A percentile compares a stretch with the other conserved stretches of the same genome.
phyloP scores from a whole-genome alignment of 2,888 invertebrate genomes.

The Amphipyra tragopoginis region DNA sequence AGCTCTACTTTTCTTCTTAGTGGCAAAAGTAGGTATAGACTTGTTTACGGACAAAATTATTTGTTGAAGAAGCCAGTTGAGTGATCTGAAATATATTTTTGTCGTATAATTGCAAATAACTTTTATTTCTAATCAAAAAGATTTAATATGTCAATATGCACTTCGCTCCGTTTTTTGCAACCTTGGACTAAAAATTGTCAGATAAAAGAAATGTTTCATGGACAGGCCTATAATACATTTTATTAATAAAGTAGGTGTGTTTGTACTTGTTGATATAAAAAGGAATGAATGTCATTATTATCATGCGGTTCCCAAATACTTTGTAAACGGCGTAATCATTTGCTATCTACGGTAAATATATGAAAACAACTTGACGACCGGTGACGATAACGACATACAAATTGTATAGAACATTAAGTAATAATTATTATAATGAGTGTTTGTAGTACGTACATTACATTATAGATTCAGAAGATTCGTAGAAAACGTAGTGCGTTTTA shows the following conservation, averaged over 20 bases:
- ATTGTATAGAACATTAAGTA: conserved; percentile 9
- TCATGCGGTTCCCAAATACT: conserved; percentile 24
- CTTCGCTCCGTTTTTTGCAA: not conserved
- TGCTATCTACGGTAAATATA: conserved; percentile 36
- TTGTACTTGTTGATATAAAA: conserved; percentile 6
- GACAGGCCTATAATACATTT: conserved; percentile 14
- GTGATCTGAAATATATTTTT: too few species aligned
- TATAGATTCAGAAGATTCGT: too few species aligned
- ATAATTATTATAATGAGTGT: not conserved
- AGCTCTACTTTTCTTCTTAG: too few species aligned
- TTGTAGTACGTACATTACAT: not conserved
- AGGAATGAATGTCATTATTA: conserved; percentile 22
- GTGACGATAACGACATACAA: conserved; percentile 27
- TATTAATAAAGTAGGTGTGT: conserved; percentile 20
- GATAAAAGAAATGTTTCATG: conserved; percentile 34
- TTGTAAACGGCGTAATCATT: conserved; percentile 38
- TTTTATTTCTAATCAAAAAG: conserved; percentile 9
- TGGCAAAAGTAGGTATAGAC: too few species aligned
- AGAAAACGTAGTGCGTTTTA: too few species aligned
- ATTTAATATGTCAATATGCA: conserved; percentile 2
- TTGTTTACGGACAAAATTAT: too few species aligned
- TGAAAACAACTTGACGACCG: conserved; percentile 20
- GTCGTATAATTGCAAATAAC: too few species aligned
- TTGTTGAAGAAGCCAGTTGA: too few species aligned
- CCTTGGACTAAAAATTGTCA: conserved; percentile 30